Conservation (phyloP, 2,797 vertebrate genomes). For the Ptychadena robeensis region DNA sequence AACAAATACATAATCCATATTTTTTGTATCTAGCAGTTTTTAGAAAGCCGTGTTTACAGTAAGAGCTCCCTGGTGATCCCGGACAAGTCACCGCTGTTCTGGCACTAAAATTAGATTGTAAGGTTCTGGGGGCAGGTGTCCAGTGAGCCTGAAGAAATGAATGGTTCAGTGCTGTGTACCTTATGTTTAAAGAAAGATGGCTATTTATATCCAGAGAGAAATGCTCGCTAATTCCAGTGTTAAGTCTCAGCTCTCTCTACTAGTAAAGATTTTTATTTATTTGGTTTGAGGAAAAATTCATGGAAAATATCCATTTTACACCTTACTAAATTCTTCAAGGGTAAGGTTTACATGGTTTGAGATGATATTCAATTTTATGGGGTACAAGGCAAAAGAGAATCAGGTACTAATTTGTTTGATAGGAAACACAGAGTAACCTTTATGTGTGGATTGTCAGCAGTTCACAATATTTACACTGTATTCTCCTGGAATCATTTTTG, state of each 20-base stretch:
- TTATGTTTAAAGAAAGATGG: slow-evolving; percentile 27
- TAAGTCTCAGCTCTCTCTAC: background rate
- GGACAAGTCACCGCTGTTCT: slow-evolving; percentile 22
- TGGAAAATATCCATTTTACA: background rate
- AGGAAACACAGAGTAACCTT: too few relatives aligned
- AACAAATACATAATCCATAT: background rate
- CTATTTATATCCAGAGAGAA: slow-evolving; percentile 26
- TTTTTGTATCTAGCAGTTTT: background rate
- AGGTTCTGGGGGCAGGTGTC: slow-evolving; percentile 44
- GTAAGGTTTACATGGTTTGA: too few relatives aligned
- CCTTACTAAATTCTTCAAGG: background rate
- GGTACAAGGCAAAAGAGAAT: too few relatives aligned
- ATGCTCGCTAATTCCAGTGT: slow-evolving; percentile 9
- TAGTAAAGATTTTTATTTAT: background rate
- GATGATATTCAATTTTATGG: too few relatives aligned
- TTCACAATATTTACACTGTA: background rate
- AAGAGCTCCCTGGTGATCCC: slow-evolving; percentile 18
- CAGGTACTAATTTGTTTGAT: too few relatives aligned
- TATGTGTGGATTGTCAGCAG: background rate
- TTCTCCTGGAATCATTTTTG: too few relatives aligned
- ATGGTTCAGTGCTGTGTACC: slow-evolving; percentile 17
- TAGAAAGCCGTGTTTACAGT: slow-evolving; percentile 18
- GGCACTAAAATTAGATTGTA: slow-evolving; percentile 51
- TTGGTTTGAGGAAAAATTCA: background rate
- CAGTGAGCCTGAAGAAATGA: slow-evolving; percentile 33